These are phyloP conservation scores for Notechis scutatus DNA, from an alignment of 2,113 vertebrate genomes.

Conservation along the genomic window DNA sequence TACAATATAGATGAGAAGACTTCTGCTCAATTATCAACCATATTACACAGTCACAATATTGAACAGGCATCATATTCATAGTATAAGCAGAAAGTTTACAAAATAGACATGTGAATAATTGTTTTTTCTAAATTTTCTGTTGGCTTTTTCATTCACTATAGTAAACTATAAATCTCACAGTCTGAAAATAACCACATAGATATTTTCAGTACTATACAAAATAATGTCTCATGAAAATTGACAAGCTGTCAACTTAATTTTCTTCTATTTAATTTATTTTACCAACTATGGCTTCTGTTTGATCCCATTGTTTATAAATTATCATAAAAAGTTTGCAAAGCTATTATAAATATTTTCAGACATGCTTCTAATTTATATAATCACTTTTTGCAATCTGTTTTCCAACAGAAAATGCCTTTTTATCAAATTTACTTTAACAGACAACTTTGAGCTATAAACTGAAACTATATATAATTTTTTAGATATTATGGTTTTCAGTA, in stretches of 20 bases:
- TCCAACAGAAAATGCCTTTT: background rate
- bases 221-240: background rate
- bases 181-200: background rate
- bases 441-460: background rate
- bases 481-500: background rate
- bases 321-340: background rate
- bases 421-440: background rate
- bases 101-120: background rate
- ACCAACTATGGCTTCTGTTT: background rate
- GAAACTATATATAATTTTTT: background rate
- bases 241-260: background rate
- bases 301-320: background rate
- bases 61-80: slow-evolving; percentile 1
- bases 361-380: background rate
- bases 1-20: background rate
- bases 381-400: background rate
- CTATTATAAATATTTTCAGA: background rate
- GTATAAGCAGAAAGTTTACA: slow-evolving; percentile 15
- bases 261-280: background rate
- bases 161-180: background rate
- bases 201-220: background rate
- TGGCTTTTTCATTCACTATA: slow-evolving; percentile 16
- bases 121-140: slow-evolving; percentile 25
- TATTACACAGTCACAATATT: background rate
- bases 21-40: background rate